Evolutionary conservation across 2,888 invertebrate species (phyloP), one percentile per base, ranked within the genome.

Genomic region (Parochlus steinenii): DNA sequence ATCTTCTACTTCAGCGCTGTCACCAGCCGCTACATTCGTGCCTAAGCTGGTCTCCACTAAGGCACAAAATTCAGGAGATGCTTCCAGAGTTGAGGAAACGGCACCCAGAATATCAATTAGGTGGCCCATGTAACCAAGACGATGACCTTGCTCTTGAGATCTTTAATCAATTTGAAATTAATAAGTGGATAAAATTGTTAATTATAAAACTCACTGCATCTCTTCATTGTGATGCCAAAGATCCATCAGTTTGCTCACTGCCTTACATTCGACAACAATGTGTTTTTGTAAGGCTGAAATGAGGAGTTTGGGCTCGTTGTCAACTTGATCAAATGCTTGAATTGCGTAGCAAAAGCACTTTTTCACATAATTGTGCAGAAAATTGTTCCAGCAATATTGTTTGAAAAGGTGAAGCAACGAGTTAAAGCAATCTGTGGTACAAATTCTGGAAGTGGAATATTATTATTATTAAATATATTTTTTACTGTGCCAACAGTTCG

Each of bases 381-480:
- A 92, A 67, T 90, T 93, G 66, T 95, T 93, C 80, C 87, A 79
- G 44, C 76, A 71, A 64, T 81, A 86, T 56, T 71, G 68, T 64
- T 90, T 86, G 67, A 89, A 82, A 60, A 93, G 67, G 57, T 87
- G 80, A 69, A 90, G 62, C 49, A 80, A 63, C 48, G 70, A 61
- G 46, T 62, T 61, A 48, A 71, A 65, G 25, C 71, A 73, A 43
- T 69, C 69, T 55, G 63, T 56, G 43, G 50, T 49, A 44, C 56
- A 56, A 39, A 58, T 53, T 37, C 56, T 57, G 19, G 10, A 42
- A 40, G 15, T 24, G 18, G 31, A 10, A 8, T n/a, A n/a, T n/a
- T n/a, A n/a, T n/a, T n/a, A n/a, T n/a, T n/a, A n/a, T n/a, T n/a
- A n/a, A n/a, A n/a, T n/a, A n/a, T n/a, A n/a, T n/a, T n/a, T n/a